These are phyloP conservation scores for Pelodiscus sinensis DNA, from an alignment of 2,113 vertebrate species.

Conservation along the genomic window DNA sequence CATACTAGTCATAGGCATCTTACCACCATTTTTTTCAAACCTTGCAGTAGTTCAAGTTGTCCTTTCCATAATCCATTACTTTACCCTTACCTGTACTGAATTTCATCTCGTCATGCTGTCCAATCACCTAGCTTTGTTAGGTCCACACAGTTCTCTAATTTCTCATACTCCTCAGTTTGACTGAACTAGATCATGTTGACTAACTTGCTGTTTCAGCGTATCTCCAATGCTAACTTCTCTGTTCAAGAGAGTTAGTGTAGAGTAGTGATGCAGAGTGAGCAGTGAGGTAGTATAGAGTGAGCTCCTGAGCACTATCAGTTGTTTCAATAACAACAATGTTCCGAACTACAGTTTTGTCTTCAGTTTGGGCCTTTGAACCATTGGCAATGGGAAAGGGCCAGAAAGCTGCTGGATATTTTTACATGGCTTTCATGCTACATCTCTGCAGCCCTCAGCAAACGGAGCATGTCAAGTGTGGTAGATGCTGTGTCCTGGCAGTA, in stretches of 20 bases:
- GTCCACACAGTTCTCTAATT: background rate
- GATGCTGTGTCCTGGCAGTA: background rate
- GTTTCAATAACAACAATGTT: background rate
- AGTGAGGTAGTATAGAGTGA: no score
- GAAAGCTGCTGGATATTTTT: background rate
- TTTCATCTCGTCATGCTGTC: background rate
- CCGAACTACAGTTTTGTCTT: background rate
- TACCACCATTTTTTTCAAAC: background rate
- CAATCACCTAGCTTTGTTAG: background rate
- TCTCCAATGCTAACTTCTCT: background rate
- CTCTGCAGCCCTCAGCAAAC: background rate
- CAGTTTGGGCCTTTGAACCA: background rate
- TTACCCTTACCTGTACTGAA: rapidly evolving
- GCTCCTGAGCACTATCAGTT: background rate
- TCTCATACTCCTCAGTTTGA: background rate
- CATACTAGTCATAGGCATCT: no score
- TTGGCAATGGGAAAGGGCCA: background rate
- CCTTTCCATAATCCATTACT: background rate
- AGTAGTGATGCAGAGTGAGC: background rate
- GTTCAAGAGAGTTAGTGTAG: background rate
- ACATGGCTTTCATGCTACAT: background rate
- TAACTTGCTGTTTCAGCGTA: background rate
- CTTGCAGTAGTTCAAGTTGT: background rate
- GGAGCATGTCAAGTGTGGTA: background rate
- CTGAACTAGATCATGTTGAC: background rate